Conservation (phyloP, 2,888 invertebrate genomes). For the Cepaea hortensis region DNA sequence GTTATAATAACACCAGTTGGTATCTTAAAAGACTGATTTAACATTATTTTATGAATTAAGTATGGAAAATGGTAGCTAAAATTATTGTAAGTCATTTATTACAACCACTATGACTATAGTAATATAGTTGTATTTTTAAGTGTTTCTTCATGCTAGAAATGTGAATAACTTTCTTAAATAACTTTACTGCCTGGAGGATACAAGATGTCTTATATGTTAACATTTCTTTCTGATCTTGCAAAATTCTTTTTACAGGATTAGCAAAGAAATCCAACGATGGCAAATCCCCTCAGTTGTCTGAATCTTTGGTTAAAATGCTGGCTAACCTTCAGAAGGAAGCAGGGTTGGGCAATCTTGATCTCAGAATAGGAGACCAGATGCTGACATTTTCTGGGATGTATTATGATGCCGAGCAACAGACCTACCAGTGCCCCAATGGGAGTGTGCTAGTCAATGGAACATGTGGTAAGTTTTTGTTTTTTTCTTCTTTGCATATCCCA, state of each 20-base stretch:
- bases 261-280: neutral
- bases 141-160: neutral
- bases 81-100: no score
- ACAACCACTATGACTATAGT: no score
- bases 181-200: neutral
- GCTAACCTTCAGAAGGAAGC: slow-evolving; percentile 70
- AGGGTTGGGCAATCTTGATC: slow-evolving; percentile 71
- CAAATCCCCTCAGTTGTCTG: slow-evolving; percentile 22
- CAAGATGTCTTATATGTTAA: neutral
- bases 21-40: no score
- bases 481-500: no score
- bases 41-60: no score
- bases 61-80: no score
- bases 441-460: slow-evolving; percentile 79
- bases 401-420: slow-evolving; percentile 63
- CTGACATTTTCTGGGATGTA: slow-evolving; percentile 67
- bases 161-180: no score
- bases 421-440: slow-evolving; percentile 78
- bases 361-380: slow-evolving; percentile 64
- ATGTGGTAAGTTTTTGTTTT: slow-evolving; percentile 79
- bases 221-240: neutral
- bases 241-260: neutral
- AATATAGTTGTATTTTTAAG: neutral
- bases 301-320: slow-evolving; percentile 54
- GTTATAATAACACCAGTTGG: no score